phyloP scores from a whole-genome alignment of 2,113 vertebrate species.

The Ginglymostoma cirratum region DNA sequence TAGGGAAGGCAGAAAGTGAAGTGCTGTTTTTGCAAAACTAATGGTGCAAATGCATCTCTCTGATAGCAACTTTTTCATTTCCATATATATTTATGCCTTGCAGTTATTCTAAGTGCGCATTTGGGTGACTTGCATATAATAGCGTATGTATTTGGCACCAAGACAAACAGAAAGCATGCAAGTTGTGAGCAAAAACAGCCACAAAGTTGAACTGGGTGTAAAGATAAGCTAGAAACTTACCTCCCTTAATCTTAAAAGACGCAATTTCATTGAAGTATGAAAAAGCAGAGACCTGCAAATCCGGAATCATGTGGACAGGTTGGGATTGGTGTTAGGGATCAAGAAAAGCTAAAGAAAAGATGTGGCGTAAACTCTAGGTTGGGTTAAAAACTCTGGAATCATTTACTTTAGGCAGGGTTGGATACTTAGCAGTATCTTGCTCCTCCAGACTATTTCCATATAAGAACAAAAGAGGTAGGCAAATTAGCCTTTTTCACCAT shows the following conservation, averaged over 20 bases:
- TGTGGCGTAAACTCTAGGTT: neutral
- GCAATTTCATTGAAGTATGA: neutral
- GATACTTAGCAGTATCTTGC: neutral
- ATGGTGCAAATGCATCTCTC: neutral
- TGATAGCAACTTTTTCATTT: neutral
- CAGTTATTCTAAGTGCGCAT: neutral
- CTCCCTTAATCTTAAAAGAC: neutral
- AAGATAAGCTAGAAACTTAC: neutral
- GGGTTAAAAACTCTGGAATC: neutral
- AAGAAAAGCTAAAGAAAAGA: neutral
- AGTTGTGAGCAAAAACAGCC: neutral
- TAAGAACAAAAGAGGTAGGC: too few relatives aligned
- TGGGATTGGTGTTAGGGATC: neutral
- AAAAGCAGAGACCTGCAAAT: neutral
- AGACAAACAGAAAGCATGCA: neutral
- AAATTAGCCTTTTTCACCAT: too few relatives aligned
- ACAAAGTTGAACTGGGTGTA: neutral
- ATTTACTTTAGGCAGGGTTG: neutral
- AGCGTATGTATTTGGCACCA: neutral
- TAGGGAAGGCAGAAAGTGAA: neutral
- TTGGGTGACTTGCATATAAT: neutral
- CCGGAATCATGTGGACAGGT: neutral
- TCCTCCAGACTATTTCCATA: too few relatives aligned
- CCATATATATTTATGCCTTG: neutral
- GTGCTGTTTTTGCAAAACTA: neutral